Conservation (phyloP, 2,797 vertebrate species). For the Onychomys arenicola region DNA sequence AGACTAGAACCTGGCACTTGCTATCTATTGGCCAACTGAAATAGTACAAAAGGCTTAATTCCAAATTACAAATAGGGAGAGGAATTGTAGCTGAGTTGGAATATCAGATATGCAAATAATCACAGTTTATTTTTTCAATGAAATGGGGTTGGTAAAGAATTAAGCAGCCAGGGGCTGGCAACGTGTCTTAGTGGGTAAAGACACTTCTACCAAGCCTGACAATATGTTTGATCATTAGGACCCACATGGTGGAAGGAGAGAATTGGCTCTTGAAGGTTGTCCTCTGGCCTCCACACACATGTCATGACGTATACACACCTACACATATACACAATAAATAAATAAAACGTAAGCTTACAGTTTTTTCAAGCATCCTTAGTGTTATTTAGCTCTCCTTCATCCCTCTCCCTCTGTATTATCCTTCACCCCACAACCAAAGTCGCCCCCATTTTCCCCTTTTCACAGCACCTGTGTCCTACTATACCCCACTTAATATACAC, state of each 20-base stretch:
- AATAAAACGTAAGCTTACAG: neutral
- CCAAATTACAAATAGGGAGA: constrained; percentile 3
- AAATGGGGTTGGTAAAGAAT: neutral
- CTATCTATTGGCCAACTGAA: neutral
- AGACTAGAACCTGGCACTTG: neutral
- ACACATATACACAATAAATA: neutral
- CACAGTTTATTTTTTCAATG: neutral
- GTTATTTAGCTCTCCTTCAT: neutral
- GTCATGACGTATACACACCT: neutral
- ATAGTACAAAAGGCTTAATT: neutral
- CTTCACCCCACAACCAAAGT: neutral
- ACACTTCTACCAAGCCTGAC: neutral
- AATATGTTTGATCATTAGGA: neutral
- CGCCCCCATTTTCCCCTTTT: too few relatives aligned
- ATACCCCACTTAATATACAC: neutral
- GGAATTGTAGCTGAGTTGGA: neutral
- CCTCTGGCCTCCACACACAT: neutral
- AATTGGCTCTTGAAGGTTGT: neutral
- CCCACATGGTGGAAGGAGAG: neutral
- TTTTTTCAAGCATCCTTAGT: neutral
- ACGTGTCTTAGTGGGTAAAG: neutral
- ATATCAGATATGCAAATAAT: neutral
- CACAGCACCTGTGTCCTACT: neutral
- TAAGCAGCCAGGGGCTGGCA: neutral
- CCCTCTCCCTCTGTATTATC: neutral